Evolutionary conservation across 2,113 vertebrate species (phyloP).

Genomic region (Nestor notabilis): DNA sequence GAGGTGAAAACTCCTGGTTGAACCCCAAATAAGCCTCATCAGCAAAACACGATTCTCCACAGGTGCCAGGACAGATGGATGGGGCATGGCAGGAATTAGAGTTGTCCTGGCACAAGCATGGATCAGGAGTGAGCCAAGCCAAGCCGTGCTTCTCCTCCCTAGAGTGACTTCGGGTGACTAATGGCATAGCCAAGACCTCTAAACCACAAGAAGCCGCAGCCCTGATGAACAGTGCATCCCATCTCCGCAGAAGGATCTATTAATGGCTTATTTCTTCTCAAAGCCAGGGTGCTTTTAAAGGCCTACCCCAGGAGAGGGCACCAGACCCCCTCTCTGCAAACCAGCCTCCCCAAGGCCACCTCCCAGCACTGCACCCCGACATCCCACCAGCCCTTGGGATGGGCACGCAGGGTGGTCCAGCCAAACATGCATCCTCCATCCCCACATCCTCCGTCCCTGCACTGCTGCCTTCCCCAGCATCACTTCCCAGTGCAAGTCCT

Average conservation of each 20-base stretch:
- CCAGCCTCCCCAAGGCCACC: not conserved
- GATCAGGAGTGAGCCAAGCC: rapidly evolving
- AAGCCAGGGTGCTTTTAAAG: slow-evolving; percentile 47
- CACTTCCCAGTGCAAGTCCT: rapidly evolving
- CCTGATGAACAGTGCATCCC: not conserved
- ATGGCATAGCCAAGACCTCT: not conserved
- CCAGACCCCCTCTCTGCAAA: slow-evolving; percentile 48
- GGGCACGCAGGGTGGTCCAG: rapidly evolving
- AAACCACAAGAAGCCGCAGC: not conserved
- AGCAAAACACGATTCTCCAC: rapidly evolving
- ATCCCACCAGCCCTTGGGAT: not conserved
- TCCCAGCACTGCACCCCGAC: not conserved
- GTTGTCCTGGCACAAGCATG: not conserved
- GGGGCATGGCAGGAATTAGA: not conserved
- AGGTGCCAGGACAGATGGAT: not conserved
- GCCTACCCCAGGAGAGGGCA: slow-evolving; percentile 65
- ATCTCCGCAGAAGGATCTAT: not conserved
- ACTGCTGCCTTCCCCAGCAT: not conserved
- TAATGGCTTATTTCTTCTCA: not conserved
- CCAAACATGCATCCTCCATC: rapidly evolving
- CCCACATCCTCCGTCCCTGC: rapidly evolving
- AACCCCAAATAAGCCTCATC: not conserved
- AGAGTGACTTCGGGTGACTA: not conserved
- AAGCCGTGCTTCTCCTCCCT: not conserved
- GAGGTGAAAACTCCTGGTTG: not conserved